Evolutionary conservation across 2,888 invertebrate species (phyloP), one percentile per base, ranked within the genome.

Genomic region (Acronicta alni): DNA sequence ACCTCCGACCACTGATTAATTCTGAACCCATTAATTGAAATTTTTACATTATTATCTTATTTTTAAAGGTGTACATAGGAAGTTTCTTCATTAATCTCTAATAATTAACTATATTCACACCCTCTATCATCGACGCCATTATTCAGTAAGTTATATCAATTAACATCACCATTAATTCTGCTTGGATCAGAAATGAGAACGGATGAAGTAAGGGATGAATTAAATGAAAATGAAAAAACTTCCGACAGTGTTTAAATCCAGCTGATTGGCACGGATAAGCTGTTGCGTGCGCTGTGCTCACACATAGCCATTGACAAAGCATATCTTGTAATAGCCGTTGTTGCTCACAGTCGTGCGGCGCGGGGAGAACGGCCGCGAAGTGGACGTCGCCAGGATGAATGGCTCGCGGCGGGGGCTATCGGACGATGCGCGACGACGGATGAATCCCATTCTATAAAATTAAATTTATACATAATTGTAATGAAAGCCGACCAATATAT

Each of bases 291-390:
- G 76, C 78, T 72, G 82, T 82, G 84, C 82, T 93, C 89, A 95
- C 84, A 93, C 90, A 89, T 91, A 92, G 92, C 93, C 94, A 92
- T 95, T 94, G 88, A 94, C 94, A 94, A 94, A 94, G 94, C 94
- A 94, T 81, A 94, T 94, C 91, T 94, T 94, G 92, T 94, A 94
- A 93, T 94, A 94, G 85, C 92, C 93, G 87, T 91, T 88, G 89
- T 89, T 93, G 92, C 93, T 94, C 93, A 95, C 95, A 87, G 94
- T 94, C 76, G 95, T 90, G 80, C 94, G 94, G 55, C 95, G 94
- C 46, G 95, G 95, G 4, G 95, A 95, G 81, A 95, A 92, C 5
- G 95, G 95, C 63, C 95, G 93, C 42, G 89, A 81, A 44, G 79
- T 42, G 51, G 81, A 69, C 42, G 79, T 55, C 58, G 80, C 69